Conservation (phyloP, 2,113 vertebrate genomes). For the Hemibagrus wyckioides region DNA sequence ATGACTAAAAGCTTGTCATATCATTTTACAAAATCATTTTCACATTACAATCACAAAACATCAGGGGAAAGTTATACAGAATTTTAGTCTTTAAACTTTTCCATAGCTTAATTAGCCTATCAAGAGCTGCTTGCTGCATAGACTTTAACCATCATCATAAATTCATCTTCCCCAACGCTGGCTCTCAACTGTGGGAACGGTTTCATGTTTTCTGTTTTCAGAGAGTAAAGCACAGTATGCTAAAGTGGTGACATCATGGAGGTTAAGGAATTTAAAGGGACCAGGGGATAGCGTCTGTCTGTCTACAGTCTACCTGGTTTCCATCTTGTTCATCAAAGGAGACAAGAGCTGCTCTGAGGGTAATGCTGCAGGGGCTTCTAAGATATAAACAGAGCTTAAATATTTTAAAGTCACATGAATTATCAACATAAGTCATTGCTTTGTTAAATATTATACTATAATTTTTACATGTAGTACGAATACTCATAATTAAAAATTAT, state of each 20-base stretch:
- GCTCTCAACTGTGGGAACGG: slow-evolving; percentile 36
- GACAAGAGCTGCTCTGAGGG: slow-evolving; percentile 33
- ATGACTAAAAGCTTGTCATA: slow-evolving; percentile 38
- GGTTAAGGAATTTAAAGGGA: slow-evolving; percentile 48
- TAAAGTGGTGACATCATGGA: slow-evolving; percentile 53
- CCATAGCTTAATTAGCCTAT: slow-evolving; percentile 21
- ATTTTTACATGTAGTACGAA: not conserved
- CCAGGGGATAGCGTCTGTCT: slow-evolving; percentile 44
- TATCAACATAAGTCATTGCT: not conserved
- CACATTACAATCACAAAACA: slow-evolving; percentile 29
- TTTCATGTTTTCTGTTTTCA: slow-evolving; percentile 32
- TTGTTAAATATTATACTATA: not conserved
- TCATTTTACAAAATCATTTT: slow-evolving; percentile 38
- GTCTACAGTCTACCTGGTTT: slow-evolving; percentile 51
- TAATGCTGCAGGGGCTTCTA: slow-evolving; percentile 28
- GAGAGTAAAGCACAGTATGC: slow-evolving; percentile 31
- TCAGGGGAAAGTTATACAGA: not conserved
- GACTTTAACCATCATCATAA: slow-evolving; percentile 24
- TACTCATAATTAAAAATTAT: not conserved
- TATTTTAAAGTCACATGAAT: slow-evolving; percentile 36
- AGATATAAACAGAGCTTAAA: slow-evolving; percentile 34
- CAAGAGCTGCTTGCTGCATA: slow-evolving; percentile 11
- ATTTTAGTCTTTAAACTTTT: slow-evolving; percentile 24
- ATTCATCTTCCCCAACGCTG: slow-evolving; percentile 19
- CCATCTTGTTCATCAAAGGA: slow-evolving; percentile 42